Evolutionary conservation across 2,797 vertebrate species (phyloP).

Genomic region (Parauchenoglanis punctatus): DNA sequence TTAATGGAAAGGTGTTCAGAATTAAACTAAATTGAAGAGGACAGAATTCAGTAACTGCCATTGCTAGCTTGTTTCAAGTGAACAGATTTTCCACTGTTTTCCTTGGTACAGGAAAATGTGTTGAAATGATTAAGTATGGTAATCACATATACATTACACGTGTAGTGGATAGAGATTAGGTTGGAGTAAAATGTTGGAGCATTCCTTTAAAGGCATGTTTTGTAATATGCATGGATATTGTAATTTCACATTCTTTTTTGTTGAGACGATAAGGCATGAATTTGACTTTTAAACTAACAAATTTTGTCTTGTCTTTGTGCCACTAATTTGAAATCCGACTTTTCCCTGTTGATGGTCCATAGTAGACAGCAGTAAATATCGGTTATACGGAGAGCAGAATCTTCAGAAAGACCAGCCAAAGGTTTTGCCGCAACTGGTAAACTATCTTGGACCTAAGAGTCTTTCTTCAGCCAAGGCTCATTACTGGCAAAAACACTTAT

Average conservation of each 20-base stretch:
- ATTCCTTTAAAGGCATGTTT: slow-evolving; percentile 15
- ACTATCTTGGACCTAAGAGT: slow-evolving; percentile 56
- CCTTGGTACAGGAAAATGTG: neutral
- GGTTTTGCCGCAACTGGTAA: slow-evolving; percentile 68
- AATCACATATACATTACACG: neutral
- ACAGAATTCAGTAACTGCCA: neutral
- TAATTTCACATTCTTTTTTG: neutral
- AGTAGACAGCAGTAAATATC: slow-evolving; percentile 77
- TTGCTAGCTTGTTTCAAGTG: neutral
- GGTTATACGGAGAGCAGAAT: slow-evolving; percentile 77
- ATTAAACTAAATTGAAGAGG: neutral
- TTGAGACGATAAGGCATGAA: slow-evolving; percentile 6
- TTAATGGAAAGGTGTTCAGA: neutral
- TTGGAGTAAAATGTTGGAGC: neutral
- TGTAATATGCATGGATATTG: slow-evolving; percentile 2
- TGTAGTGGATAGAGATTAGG: neutral
- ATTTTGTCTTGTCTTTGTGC: slow-evolving; percentile 53
- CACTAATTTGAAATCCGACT: slow-evolving; percentile 72
- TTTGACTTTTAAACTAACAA: slow-evolving; percentile 25
- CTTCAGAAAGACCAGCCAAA: slow-evolving; percentile 71
- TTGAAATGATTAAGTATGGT: neutral
- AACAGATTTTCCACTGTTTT: neutral
- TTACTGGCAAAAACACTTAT: slow-evolving; percentile 36
- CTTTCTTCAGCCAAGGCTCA: slow-evolving; percentile 29
- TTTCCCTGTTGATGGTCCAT: slow-evolving; percentile 72